Percentiles rank a stretch among this genome's conserved stretches.
These are phyloP conservation scores for Ageneiosus marmoratus DNA, from an alignment of 2,113 vertebrate species.

Conservation along the genomic window DNA sequence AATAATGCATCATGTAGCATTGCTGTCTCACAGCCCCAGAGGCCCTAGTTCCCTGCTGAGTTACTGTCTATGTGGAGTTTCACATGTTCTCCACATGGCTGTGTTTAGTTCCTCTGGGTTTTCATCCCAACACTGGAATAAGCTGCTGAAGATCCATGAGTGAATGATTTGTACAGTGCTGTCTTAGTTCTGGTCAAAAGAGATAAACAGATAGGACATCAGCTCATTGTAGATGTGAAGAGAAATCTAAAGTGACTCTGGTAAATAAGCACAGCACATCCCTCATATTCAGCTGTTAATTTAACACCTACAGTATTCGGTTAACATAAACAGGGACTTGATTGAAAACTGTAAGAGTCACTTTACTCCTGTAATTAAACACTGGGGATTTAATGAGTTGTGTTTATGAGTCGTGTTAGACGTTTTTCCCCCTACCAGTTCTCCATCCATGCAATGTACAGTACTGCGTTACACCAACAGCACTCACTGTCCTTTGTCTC, in stretches of 20 bases:
- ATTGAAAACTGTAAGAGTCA: not conserved
- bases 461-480: not conserved
- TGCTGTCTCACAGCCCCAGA: not conserved
- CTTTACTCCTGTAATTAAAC: conserved; percentile 13
- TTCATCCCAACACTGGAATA: not conserved
- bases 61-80: not conserved
- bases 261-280: not conserved
- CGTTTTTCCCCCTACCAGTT: no score
- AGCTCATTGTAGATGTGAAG: not conserved
- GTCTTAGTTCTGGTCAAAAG: not conserved
- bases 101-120: not conserved
- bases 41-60: not conserved
- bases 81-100: not conserved
- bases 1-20: not conserved
- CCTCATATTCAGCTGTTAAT: conserved; percentile 3
- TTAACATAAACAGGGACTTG: conserved; percentile 12
- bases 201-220: not conserved
- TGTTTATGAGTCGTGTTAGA: conserved; percentile 20
- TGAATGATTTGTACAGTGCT: not conserved
- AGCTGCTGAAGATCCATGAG: not conserved
- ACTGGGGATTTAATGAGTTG: conserved; percentile 8
- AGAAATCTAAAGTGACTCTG: not conserved
- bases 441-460: not conserved
- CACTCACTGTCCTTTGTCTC: not conserved
- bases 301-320: conserved; percentile 3